Percentiles rank a stretch among this genome's conserved stretches.
phyloP scores from a whole-genome alignment of 2,888 invertebrate species.

The Callyntrura guangdongensis region DNA sequence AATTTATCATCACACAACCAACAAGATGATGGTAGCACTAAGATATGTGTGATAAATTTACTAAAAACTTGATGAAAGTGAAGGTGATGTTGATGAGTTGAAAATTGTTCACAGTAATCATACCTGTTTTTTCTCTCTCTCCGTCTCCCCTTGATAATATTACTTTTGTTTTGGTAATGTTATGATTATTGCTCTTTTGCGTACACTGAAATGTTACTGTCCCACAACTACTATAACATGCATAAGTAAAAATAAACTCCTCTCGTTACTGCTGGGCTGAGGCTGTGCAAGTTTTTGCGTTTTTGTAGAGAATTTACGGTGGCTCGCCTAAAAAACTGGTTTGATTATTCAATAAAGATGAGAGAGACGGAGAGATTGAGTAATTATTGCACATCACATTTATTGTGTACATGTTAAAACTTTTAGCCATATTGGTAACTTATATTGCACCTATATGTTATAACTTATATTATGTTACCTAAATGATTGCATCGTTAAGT shows the following conservation, averaged over 20 bases:
- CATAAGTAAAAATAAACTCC: background rate
- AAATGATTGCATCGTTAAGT: too few species aligned
- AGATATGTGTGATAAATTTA: too few species aligned
- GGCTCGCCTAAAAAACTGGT: background rate
- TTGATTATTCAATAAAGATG: too few species aligned
- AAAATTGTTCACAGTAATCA: slow-evolving; percentile 10
- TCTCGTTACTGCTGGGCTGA: background rate
- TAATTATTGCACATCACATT: too few species aligned
- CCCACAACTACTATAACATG: background rate
- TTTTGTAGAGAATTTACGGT: background rate
- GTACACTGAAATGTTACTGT: slow-evolving; percentile 26
- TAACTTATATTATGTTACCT: too few species aligned
- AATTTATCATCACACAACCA: too few species aligned
- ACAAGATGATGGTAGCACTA: too few species aligned
- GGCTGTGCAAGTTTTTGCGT: background rate
- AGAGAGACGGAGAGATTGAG: too few species aligned
- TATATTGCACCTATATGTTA: too few species aligned
- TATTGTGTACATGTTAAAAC: too few species aligned
- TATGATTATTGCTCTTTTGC: slow-evolving; percentile 39
- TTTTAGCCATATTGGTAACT: too few species aligned
- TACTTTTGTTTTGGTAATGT: slow-evolving; percentile 1
- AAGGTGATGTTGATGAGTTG: slow-evolving; percentile 28
- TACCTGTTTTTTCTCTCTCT: background rate
- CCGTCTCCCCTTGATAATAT: too few species aligned
- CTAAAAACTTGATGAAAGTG: background rate